Conservation (phyloP, 2,797 vertebrate genomes). For the Chelidonichthys spinosus region DNA sequence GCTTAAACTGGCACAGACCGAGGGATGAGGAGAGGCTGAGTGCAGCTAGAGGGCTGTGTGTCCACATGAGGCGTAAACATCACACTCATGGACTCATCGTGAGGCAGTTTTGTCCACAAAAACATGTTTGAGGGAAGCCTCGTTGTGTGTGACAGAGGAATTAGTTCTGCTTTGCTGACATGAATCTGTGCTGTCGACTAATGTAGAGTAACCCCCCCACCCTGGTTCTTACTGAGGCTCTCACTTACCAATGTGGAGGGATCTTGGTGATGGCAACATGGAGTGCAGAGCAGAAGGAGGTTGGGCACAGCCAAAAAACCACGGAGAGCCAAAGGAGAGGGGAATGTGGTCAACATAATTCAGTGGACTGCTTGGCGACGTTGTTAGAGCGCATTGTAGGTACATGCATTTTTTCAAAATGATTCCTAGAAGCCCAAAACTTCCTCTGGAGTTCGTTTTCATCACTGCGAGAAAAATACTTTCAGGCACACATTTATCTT, state of each 20-base stretch:
- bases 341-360: constrained; percentile 60
- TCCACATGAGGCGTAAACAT: too few species aligned
- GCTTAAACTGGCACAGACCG: too few species aligned
- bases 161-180: too few species aligned
- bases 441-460: constrained; percentile 31
- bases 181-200: too few species aligned
- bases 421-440: constrained; percentile 13
- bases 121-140: too few species aligned
- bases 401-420: constrained; percentile 22
- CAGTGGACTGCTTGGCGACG: constrained; percentile 37
- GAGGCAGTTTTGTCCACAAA: too few species aligned
- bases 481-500: constrained; percentile 54
- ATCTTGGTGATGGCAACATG: constrained; percentile 22
- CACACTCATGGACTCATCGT: too few species aligned
- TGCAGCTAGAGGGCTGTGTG: too few species aligned
- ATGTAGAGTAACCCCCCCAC: too few species aligned
- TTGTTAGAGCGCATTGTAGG: constrained; percentile 14
- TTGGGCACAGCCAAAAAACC: constrained; percentile 38
- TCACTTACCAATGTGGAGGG: constrained; percentile 22
- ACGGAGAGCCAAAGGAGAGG: constrained; percentile 43
- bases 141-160: too few species aligned
- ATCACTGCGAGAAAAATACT: constrained; percentile 33
- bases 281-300: constrained; percentile 44
- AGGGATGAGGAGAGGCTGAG: too few species aligned
- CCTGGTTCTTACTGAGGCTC: background rate